Conservation (phyloP, 1,140 invertebrate species). For the Macrotrachela quadricornifera region DNA sequence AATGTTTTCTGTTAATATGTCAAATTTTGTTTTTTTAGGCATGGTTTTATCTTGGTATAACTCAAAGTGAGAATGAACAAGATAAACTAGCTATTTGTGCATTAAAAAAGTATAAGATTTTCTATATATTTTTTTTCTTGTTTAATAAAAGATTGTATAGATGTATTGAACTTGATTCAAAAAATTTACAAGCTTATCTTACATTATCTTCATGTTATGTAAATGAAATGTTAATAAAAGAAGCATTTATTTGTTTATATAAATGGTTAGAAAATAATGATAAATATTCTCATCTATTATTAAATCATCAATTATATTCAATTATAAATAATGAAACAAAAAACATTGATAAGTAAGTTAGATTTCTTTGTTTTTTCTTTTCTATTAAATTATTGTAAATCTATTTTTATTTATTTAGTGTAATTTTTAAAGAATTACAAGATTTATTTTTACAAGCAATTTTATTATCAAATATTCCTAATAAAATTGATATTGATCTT, state of each 20-base stretch:
- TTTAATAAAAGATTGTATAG: too few relatives aligned
- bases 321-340: slow-evolving; percentile 6
- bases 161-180: slow-evolving; percentile 52
- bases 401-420: too few relatives aligned
- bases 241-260: slow-evolving; percentile 35
- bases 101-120: slow-evolving; percentile 36
- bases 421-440: background rate
- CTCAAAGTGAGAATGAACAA: slow-evolving; percentile 76
- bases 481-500: slow-evolving; percentile 1
- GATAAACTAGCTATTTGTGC: slow-evolving; percentile 70
- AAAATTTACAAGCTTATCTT: slow-evolving; percentile 62
- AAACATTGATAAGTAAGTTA: slow-evolving; percentile 3
- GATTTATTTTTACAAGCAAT: slow-evolving; percentile 4
- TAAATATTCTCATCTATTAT: slow-evolving; percentile 52
- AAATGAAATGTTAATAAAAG: slow-evolving; percentile 50
- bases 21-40: too few relatives aligned
- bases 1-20: too few relatives aligned
- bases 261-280: slow-evolving; percentile 65
- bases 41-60: slow-evolving; percentile 42
- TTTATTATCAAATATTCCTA: background rate
- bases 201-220: slow-evolving; percentile 75
- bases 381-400: too few relatives aligned
- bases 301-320: too few relatives aligned
- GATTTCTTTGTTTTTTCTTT: too few relatives aligned
- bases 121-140: too few relatives aligned